phyloP scores from a whole-genome alignment of 2,888 invertebrate genomes.

The Acanthosepion pharaonis region DNA sequence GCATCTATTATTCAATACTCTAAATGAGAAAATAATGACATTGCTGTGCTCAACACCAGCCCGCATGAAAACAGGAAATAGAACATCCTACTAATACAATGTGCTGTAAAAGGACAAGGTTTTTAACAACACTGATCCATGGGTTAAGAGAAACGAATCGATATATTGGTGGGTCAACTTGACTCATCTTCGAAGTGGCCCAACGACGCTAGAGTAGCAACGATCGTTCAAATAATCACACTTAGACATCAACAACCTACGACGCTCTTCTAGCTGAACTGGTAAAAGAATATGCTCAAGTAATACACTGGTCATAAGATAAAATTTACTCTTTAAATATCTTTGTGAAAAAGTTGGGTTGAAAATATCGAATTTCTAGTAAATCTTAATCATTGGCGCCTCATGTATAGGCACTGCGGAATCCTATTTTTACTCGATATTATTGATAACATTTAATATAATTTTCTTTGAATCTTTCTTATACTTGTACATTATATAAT shows the following conservation, averaged over 20 bases:
- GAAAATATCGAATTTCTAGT: too few species aligned
- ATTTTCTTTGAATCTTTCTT: too few species aligned
- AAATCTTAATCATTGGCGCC: too few species aligned
- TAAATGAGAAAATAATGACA: slow-evolving; percentile 20
- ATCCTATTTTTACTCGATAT: too few species aligned
- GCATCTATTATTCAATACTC: not conserved
- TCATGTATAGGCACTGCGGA: too few species aligned
- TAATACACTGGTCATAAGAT: not conserved
- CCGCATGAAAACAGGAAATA: not conserved
- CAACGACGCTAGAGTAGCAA: not conserved
- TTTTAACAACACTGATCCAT: not conserved
- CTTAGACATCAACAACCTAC: not conserved
- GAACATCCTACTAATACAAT: not conserved
- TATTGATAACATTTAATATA: too few species aligned
- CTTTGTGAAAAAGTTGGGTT: too few species aligned
- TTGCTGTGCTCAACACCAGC: not conserved
- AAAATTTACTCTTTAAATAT: too few species aligned
- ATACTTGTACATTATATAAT: too few species aligned
- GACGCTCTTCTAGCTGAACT: not conserved
- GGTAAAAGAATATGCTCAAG: not conserved
- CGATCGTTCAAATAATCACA: not conserved
- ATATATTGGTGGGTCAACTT: not conserved
- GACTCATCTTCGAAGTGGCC: not conserved
- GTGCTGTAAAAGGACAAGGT: not conserved
- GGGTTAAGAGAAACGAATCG: not conserved